A percentile compares a stretch with the other conserved stretches of the same genome.
Conservation (phyloP, 2,888 invertebrate genomes). For the Leucophenga montana region DNA sequence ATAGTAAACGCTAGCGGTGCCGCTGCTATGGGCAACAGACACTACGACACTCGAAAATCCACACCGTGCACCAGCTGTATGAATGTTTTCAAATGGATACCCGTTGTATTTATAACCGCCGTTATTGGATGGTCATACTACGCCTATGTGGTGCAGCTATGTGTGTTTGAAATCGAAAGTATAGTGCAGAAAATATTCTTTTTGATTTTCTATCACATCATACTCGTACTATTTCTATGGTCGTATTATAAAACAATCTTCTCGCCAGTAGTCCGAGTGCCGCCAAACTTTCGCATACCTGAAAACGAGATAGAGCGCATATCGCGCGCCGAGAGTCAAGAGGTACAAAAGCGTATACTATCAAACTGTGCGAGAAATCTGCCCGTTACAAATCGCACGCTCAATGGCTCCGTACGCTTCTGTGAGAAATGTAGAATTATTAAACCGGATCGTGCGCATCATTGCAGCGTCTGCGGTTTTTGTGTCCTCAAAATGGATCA, state of each 20-base stretch:
- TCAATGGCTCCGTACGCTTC: conserved; percentile 84
- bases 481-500: too few relatives aligned
- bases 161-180: too few relatives aligned
- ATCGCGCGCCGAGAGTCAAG: conserved; percentile 84
- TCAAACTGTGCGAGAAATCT: conserved; percentile 87
- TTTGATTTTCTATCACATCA: too few relatives aligned
- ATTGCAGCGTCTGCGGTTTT: too few relatives aligned
- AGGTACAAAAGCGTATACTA: conserved; percentile 84
- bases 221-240: too few relatives aligned
- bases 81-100: conserved; percentile 92
- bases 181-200: too few relatives aligned
- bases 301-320: conserved; percentile 85
- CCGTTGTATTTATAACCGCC: conserved; percentile 88
- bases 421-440: too few relatives aligned
- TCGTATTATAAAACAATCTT: conserved; percentile 97
- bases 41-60: conserved; percentile 60
- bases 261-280: conserved; percentile 86
- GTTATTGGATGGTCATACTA: too few relatives aligned
- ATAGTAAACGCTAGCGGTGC: not conserved
- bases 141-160: too few relatives aligned
- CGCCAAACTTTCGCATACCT: conserved; percentile 88
- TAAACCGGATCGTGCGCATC: too few relatives aligned
- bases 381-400: conserved; percentile 85
- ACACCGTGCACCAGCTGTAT: conserved; percentile 80
- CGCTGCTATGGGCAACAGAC: conserved; percentile 69